phyloP scores from a whole-genome alignment of 2,888 invertebrate genomes.

The Dicyrtoma fusca region DNA sequence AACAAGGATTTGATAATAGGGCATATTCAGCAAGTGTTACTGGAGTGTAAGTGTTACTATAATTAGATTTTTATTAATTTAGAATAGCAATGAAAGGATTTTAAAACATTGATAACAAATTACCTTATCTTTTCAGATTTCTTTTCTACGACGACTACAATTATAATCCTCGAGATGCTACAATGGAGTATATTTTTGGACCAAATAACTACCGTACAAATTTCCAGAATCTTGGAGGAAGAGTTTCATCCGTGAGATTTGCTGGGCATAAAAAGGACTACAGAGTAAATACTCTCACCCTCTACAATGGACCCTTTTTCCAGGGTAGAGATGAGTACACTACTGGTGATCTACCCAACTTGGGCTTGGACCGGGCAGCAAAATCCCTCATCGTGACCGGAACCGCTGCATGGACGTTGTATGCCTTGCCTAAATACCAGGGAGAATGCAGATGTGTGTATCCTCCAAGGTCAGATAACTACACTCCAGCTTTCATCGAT shows the following conservation, averaged over 20 bases:
- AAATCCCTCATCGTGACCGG: conserved; percentile 42
- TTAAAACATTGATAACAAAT: not conserved
- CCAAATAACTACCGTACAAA: conserved; percentile 42
- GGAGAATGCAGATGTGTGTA: conserved; percentile 47
- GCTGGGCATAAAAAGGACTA: conserved; percentile 46
- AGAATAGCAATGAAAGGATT: too few relatives aligned
- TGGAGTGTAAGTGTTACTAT: conserved; percentile 42
- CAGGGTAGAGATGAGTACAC: conserved; percentile 51
- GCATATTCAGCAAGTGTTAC: conserved; percentile 27
- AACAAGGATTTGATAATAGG: conserved; percentile 18
- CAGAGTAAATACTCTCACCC: conserved; percentile 40
- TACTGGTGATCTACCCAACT: conserved; percentile 22
- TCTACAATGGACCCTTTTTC: conserved; percentile 48
- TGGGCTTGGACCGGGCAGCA: conserved; percentile 3
- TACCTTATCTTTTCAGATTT: conserved; percentile 27
- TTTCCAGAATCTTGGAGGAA: conserved; percentile 29
- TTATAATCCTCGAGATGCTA: conserved; percentile 13
- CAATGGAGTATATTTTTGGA: conserved; percentile 50
- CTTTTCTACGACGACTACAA: conserved; percentile 27
- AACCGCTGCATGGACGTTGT: conserved; percentile 46
- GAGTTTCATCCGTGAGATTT: conserved; percentile 40
- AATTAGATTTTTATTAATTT: too few relatives aligned
- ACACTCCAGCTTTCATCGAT: conserved; percentile 44
- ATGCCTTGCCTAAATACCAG: conserved; percentile 40
- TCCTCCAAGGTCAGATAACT: conserved; percentile 33